These are phyloP conservation scores for Tenrec ecaudatus DNA, from an alignment of 2,113 vertebrate genomes.

Conservation along the genomic window DNA sequence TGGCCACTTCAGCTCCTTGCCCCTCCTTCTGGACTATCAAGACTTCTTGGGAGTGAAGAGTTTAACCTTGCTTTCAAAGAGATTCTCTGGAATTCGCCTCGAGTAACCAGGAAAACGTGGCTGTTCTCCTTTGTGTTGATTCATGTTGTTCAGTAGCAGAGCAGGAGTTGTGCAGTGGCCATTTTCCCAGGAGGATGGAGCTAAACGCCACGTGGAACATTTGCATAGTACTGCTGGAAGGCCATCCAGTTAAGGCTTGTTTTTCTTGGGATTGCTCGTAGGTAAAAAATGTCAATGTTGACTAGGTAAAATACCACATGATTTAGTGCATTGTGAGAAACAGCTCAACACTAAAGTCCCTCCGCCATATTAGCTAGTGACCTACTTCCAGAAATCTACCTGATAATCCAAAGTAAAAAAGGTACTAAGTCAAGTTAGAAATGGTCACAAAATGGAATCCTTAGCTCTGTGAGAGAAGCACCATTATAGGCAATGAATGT, in stretches of 20 bases:
- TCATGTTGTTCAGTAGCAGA: neutral
- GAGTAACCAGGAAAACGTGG: slow-evolving; percentile 4
- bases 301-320: slow-evolving; percentile 10
- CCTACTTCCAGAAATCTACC: neutral
- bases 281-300: neutral
- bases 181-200: neutral
- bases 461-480: neutral
- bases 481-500: neutral
- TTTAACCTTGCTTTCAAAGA: neutral
- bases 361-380: neutral
- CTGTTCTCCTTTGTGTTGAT: slow-evolving; percentile 36
- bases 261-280: slow-evolving; percentile 37
- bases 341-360: neutral
- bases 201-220: too few species aligned
- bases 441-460: neutral
- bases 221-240: neutral
- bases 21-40: neutral
- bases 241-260: neutral
- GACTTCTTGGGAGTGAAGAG: neutral
- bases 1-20: fast-evolving
- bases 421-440: too few species aligned
- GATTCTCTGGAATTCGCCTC: neutral
- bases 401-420: neutral
- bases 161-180: neutral
- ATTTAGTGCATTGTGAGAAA: neutral